These are phyloP conservation scores for Xiphorhynchus elegans DNA, from an alignment of 2,113 vertebrate genomes.

Conservation along the genomic window DNA sequence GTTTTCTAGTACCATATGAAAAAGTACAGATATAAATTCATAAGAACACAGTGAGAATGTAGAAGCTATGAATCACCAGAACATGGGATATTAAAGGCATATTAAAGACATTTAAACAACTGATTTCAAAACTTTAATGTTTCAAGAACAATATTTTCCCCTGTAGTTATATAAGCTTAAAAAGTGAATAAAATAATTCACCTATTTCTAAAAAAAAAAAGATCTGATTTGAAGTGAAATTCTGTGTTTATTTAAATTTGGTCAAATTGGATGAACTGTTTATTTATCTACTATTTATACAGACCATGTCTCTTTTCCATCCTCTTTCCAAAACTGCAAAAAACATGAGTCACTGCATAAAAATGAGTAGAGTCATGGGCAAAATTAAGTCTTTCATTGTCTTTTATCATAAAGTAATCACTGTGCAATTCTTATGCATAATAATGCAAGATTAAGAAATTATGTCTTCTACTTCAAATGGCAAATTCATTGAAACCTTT, in stretches of 20 bases:
- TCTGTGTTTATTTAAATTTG: not conserved
- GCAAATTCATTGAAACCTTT: not conserved
- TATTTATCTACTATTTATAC: not conserved
- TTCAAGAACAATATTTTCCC: not conserved
- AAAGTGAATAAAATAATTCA: not conserved
- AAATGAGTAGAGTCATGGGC: not conserved
- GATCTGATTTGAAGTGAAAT: not conserved
- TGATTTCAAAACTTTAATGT: not conserved
- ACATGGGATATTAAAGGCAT: not conserved
- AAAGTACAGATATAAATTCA: not conserved
- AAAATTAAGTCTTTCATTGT: not conserved
- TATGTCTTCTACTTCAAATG: not conserved
- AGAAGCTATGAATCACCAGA: not conserved
- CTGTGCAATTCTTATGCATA: not conserved
- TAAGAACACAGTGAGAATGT: not conserved
- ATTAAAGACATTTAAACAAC: not conserved
- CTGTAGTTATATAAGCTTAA: not conserved
- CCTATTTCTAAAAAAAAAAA: not conserved
- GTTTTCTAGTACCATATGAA: not conserved
- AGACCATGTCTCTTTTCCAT: not conserved
- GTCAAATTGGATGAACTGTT: not conserved
- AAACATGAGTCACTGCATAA: not conserved
- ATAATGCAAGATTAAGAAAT: not conserved
- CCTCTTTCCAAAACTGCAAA: not conserved
- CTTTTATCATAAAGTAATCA: not conserved